Evolutionary conservation across 2,113 vertebrate species (phyloP), one percentile per base, ranked within the genome.

Genomic region (Cranoglanis bouderius): DNA sequence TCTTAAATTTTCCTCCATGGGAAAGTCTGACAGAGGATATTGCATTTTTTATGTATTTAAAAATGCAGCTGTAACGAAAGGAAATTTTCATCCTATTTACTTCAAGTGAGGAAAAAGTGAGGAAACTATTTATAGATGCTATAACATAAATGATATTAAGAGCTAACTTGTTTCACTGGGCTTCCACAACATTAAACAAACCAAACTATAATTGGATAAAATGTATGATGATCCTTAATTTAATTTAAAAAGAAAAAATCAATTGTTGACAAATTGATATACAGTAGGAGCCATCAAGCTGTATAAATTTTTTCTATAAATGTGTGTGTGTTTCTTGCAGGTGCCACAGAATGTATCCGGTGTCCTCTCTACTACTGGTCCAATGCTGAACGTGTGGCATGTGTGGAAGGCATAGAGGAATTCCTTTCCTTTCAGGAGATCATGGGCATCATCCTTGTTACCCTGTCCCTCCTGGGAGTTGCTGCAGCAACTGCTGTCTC

Each of bases 281-380:
- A 6, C 43, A 46, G 43, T 46, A 61, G 8, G 1, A 61, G 7
- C 21, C 24, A 9, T 61, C 59, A 61, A 12, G 61, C 12, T n/a
- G 0, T n/a, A 10, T 63, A 63, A n/a, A n/a, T n/a, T n/a, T 9
- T 26, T 29, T 63, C 65, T 12, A 74, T 8, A 74, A 74, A 74
- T 80, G 49, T 32, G 49, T 55, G 84, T 67, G 21, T 80, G 38
- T 90, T 24, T 92, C 87, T 61, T 74, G 83, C 87, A 96, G 95
- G 92, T 88, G 94, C 94, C 67, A 93, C 91, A 40, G 95, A 95
- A 90, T 96, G 95, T 83, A 92, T 85, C 0, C 93, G 91, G 87
- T 96, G 95, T 81, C 94, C 94, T 2, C 90, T 92, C 32, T 95
- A 92, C 89, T 93, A 93, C 92, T 96, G 94, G 94, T 93, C 95